Percentiles rank a stretch among this genome's conserved stretches.
phyloP scores from a whole-genome alignment of 2,888 invertebrate genomes.

The Leptopilina syphax region DNA sequence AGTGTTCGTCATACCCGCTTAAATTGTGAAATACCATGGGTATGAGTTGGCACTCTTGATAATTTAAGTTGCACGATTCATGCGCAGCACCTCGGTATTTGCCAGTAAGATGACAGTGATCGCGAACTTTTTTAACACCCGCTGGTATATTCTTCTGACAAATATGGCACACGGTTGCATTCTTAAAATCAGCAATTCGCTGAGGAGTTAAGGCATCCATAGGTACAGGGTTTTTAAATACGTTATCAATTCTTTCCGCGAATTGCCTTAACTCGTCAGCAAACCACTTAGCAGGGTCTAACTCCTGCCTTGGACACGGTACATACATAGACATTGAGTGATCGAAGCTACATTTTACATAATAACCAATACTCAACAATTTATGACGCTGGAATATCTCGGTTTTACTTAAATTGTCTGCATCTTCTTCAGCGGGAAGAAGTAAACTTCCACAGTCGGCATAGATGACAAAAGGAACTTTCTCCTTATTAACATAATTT shows the following conservation, averaged over 20 bases:
- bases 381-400: conserved; percentile 34
- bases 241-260: not conserved
- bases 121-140: conserved; percentile 29
- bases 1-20: not conserved
- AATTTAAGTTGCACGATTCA: conserved; percentile 65
- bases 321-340: not conserved
- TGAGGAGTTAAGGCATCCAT: conserved; percentile 14
- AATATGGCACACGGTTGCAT: conserved; percentile 43
- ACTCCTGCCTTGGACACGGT: not conserved
- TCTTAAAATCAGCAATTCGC: not conserved
- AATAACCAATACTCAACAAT: conserved; percentile 35
- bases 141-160: conserved; percentile 32
- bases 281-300: conserved; percentile 40
- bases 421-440: not conserved
- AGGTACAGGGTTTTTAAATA: conserved; percentile 20
- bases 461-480: conserved; percentile 39
- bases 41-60: conserved; percentile 59
- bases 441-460: conserved; percentile 34
- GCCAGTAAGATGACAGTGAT: conserved; percentile 49
- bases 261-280: conserved; percentile 23
- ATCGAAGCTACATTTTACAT: conserved; percentile 40
- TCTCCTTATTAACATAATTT: too few relatives aligned
- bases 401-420: not conserved
- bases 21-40: conserved; percentile 68
- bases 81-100: conserved; percentile 52